Conservation (phyloP, 2,797 vertebrate genomes). For the Thripadectes ignobilis region DNA sequence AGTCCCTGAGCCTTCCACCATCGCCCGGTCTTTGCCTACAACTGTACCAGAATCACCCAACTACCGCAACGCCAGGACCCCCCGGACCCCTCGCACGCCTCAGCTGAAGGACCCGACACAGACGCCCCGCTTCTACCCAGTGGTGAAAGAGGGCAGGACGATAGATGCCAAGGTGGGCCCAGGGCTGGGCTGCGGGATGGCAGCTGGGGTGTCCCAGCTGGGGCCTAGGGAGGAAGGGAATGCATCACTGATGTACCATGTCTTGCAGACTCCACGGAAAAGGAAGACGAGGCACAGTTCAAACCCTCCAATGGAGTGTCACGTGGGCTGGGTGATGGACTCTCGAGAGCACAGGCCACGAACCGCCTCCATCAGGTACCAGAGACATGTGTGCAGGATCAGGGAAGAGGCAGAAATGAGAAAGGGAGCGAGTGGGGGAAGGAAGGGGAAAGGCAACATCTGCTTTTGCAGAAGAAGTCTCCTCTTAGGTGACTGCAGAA, state of each 20-base stretch:
- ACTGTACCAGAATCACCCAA: conserved; percentile 96
- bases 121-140: conserved; percentile 96
- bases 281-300: conserved; percentile 98
- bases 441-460: background rate
- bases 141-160: conserved; percentile 95
- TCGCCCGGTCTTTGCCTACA: conserved; percentile 93
- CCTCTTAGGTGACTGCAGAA: background rate
- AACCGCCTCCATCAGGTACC: conserved; percentile 94
- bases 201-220: background rate
- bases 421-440: background rate
- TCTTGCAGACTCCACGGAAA: conserved; percentile 91
- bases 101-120: conserved; percentile 92
- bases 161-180: conserved; percentile 90
- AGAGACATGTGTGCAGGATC: accelerated
- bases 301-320: conserved; percentile 96
- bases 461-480: background rate
- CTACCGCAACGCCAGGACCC: conserved; percentile 91
- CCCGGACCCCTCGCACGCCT: conserved; percentile 94
- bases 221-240: background rate
- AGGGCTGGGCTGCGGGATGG: background rate
- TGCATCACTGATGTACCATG: accelerated
- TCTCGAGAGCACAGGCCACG: conserved; percentile 95
- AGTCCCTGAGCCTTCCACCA: conserved; percentile 90
- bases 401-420: background rate
- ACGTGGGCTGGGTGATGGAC: conserved; percentile 99